These are phyloP conservation scores for Spinibarbus caldwelli DNA, from an alignment of 2,797 vertebrate species.

Conservation along the genomic window DNA sequence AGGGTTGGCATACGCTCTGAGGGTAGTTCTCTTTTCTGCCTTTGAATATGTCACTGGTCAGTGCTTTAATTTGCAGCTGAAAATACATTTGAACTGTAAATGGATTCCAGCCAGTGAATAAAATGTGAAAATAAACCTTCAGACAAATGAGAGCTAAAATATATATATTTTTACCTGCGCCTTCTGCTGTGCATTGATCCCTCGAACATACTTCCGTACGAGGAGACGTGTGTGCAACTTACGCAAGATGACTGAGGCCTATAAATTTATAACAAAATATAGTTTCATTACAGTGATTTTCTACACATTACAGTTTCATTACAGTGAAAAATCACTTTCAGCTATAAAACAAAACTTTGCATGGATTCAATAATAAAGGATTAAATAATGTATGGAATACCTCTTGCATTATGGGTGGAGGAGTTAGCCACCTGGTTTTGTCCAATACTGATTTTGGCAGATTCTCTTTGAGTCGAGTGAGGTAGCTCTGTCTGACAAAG, in stretches of 20 bases:
- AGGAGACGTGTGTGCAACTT: slow-evolving; percentile 83
- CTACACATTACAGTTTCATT: too few species aligned
- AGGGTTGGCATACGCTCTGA: slow-evolving; percentile 82
- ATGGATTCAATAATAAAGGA: not conserved
- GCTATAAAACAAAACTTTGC: not conserved
- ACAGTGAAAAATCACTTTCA: slow-evolving; percentile 1
- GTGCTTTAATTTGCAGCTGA: slow-evolving; percentile 87
- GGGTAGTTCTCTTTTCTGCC: slow-evolving; percentile 91
- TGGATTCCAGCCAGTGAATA: not conserved
- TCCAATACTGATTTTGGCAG: slow-evolving; percentile 86
- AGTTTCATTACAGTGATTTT: not conserved
- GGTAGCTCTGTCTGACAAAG: slow-evolving; percentile 84
- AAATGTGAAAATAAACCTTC: not conserved
- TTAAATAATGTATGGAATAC: slow-evolving; percentile 66
- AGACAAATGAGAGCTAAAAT: not conserved
- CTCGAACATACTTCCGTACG: slow-evolving; percentile 83
- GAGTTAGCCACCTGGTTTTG: slow-evolving; percentile 83
- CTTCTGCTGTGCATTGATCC: slow-evolving; percentile 78
- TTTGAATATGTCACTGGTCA: slow-evolving; percentile 85
- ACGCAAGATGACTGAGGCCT: slow-evolving; percentile 83
- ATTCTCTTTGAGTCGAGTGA: slow-evolving; percentile 84
- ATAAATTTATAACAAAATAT: not conserved
- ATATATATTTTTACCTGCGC: slow-evolving; percentile 79
- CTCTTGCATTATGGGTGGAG: slow-evolving; percentile 86
- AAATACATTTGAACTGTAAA: slow-evolving; percentile 33